Percentiles rank a stretch among this genome's conserved stretches.
phyloP scores from a whole-genome alignment of 2,113 vertebrate species.

The Larimichthys polyactis region DNA sequence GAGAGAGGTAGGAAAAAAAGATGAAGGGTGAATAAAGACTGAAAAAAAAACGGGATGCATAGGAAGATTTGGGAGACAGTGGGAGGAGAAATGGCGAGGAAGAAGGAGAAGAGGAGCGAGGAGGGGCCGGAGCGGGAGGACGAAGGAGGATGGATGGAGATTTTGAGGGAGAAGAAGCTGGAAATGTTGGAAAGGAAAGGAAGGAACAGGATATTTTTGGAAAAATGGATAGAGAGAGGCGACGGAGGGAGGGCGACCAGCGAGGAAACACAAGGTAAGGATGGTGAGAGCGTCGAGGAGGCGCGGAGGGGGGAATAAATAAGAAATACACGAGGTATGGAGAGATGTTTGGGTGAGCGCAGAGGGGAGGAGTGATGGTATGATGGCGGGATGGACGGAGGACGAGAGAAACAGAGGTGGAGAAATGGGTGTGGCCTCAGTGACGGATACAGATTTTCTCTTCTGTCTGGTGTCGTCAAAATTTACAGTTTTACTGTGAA shows the following conservation, averaged over 20 bases:
- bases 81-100: conserved; percentile 23
- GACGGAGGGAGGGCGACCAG: neutral
- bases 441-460: neutral
- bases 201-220: neutral
- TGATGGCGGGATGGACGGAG: conserved; percentile 3
- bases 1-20: conserved; percentile 30
- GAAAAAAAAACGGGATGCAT: neutral
- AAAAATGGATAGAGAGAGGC: neutral
- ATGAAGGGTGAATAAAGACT: conserved; percentile 40
- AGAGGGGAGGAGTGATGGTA: conserved; percentile 28
- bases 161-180: neutral
- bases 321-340: neutral
- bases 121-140: conserved; percentile 17
- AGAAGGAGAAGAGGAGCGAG: conserved; percentile 13
- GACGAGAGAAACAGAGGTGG: neutral
- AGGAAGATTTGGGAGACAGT: conserved; percentile 28
- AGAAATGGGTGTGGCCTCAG: conserved; percentile 33
- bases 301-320: no score
- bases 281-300: neutral
- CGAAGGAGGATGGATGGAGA: no score
- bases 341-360: neutral
- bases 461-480: neutral
- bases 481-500: neutral
- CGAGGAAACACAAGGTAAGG: conserved; percentile 44
- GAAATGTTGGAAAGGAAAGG: neutral